Conservation (phyloP, 2,888 invertebrate genomes). For the Melanophora roralis region DNA sequence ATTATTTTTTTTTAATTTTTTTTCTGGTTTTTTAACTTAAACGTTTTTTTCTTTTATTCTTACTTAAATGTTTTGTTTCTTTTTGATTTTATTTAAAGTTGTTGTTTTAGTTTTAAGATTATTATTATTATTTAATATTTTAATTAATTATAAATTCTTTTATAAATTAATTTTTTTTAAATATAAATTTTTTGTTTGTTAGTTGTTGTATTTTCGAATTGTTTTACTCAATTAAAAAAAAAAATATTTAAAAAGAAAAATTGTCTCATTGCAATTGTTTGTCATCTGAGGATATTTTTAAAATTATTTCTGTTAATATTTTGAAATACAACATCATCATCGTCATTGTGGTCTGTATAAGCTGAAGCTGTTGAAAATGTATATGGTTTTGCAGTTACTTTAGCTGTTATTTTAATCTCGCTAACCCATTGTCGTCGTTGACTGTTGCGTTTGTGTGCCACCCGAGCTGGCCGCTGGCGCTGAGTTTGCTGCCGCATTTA, state of each 20-base stretch:
- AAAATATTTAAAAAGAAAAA: constrained; percentile 58
- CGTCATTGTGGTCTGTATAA: neutral
- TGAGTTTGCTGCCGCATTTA: constrained; percentile 61
- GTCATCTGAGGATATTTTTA: constrained; percentile 47
- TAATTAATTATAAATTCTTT: constrained; percentile 58
- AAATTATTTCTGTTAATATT: constrained; percentile 33
- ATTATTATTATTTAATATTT: constrained; percentile 47
- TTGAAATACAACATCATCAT: neutral
- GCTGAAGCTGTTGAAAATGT: constrained; percentile 41
- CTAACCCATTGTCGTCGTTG: constrained; percentile 76
- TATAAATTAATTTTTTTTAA: constrained; percentile 41
- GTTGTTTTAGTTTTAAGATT: constrained; percentile 35
- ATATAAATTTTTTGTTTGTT: constrained; percentile 55
- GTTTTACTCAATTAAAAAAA: constrained; percentile 58
- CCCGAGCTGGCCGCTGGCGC: constrained; percentile 60
- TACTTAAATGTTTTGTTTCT: constrained; percentile 29
- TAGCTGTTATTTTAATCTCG: constrained; percentile 62
- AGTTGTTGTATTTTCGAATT: constrained; percentile 50
- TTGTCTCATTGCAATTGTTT: constrained; percentile 60
- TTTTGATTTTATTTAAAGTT: constrained; percentile 34
- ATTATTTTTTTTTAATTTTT: neutral
- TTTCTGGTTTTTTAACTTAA: constrained; percentile 47
- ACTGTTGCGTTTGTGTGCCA: constrained; percentile 67
- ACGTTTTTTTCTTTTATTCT: constrained; percentile 39
- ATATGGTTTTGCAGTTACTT: constrained; percentile 40